A percentile compares a stretch with the other conserved stretches of the same genome.
These are phyloP conservation scores for Drosophila colorata DNA, from an alignment of 2,888 invertebrate species.

Conservation along the genomic window DNA sequence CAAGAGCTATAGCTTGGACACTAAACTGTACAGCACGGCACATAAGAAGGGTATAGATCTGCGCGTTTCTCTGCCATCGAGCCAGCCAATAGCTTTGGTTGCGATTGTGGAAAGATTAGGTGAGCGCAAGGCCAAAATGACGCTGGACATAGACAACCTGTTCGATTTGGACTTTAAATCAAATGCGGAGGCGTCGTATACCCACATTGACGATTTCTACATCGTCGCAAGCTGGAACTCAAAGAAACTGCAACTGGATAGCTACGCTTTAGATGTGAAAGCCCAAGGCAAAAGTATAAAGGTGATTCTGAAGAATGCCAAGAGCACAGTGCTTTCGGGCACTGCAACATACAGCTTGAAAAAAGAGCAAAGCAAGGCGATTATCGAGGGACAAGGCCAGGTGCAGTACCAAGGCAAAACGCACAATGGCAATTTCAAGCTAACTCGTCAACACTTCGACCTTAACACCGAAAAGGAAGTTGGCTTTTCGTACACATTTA, in stretches of 20 bases:
- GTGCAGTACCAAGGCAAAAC: conserved; percentile 89
- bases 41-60: conserved; percentile 87
- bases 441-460: conserved; percentile 88
- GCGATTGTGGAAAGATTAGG: conserved; percentile 84
- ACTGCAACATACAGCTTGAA: conserved; percentile 90
- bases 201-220: conserved; percentile 88
- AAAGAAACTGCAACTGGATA: conserved; percentile 88
- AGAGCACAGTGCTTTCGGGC: conserved; percentile 88
- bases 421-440: conserved; percentile 91
- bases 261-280: conserved; percentile 88
- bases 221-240: conserved; percentile 88
- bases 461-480: conserved; percentile 88
- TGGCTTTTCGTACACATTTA: conserved; percentile 89
- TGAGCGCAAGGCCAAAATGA: conserved; percentile 87
- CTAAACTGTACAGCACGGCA: conserved; percentile 86
- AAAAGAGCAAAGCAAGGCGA: conserved; percentile 89
- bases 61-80: conserved; percentile 86
- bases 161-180: conserved; percentile 87
- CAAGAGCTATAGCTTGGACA: conserved; percentile 87
- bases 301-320: conserved; percentile 88
- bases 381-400: conserved; percentile 91
- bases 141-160: conserved; percentile 86
- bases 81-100: conserved; percentile 73
- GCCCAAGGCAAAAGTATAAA: conserved; percentile 89
- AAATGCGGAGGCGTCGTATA: conserved; percentile 86